Evolutionary conservation across 2,797 vertebrate genomes (phyloP).

Genomic region (Helicolenus hilgendorfi): DNA sequence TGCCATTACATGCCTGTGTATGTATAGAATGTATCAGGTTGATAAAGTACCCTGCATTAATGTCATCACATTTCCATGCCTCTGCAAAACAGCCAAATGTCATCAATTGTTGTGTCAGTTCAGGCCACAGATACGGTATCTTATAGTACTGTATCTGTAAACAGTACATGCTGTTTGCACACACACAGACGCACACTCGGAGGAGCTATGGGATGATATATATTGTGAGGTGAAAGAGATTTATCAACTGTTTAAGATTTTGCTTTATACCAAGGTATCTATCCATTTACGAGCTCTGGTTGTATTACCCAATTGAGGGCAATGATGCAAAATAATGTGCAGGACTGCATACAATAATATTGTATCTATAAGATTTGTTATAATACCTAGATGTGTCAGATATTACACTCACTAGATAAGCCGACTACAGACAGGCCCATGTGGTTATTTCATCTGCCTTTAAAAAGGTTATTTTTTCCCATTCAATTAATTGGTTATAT

Average conservation of each 20-base stretch:
- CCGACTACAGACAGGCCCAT: neutral
- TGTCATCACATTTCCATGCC: conserved; percentile 37
- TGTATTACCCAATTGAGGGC: neutral
- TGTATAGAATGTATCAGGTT: neutral
- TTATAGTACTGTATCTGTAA: neutral
- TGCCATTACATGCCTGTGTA: neutral
- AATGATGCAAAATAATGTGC: neutral
- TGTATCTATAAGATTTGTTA: neutral
- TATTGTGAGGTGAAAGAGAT: neutral
- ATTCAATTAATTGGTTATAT: neutral
- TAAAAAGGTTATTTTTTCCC: neutral
- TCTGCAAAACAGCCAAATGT: conserved; percentile 39
- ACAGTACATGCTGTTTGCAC: conserved; percentile 36
- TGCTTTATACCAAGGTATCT: neutral
- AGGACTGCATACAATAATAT: neutral
- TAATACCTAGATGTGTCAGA: neutral
- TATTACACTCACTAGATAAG: neutral
- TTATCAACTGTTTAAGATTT: neutral
- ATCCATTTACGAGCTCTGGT: neutral
- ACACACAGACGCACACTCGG: neutral
- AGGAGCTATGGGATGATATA: neutral
- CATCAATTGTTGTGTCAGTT: conserved; percentile 16
- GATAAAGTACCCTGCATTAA: conserved; percentile 11
- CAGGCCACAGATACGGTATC: conserved; percentile 6
- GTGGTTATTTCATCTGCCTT: neutral